Conservation (phyloP, 2,888 invertebrate species). For the Acleris emargana region DNA sequence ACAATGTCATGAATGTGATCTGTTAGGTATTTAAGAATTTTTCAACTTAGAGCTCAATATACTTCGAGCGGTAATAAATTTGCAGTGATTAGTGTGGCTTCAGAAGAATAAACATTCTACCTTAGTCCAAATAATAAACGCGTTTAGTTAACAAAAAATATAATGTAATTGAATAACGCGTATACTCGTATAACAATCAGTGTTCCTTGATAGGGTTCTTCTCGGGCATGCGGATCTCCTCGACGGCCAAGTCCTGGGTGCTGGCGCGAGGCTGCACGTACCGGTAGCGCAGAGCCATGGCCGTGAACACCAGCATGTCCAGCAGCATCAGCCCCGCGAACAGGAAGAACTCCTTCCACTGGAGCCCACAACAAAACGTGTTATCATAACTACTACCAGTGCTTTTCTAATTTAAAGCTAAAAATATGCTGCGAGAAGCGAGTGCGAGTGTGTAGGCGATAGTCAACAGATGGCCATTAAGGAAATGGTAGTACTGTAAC, state of each 20-base stretch:
- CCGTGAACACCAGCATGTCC: conserved; percentile 92
- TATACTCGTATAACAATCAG: conserved; percentile 17
- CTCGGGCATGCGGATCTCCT: conserved; percentile 65
- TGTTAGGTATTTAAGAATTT: too few relatives aligned
- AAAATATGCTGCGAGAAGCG: too few relatives aligned
- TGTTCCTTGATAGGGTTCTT: conserved; percentile 46
- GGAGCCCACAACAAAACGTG: conserved; percentile 48
- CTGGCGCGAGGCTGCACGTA: conserved; percentile 82
- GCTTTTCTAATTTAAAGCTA: too few relatives aligned
- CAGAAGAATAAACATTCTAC: too few relatives aligned
- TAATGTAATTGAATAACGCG: background rate
- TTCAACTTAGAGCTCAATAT: too few relatives aligned
- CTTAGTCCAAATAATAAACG: background rate
- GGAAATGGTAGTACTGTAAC: too few relatives aligned
- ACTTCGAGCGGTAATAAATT: too few relatives aligned
- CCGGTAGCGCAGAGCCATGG: conserved; percentile 91
- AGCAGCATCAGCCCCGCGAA: conserved; percentile 93
- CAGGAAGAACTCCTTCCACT: conserved; percentile 94
- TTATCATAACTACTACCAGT: too few relatives aligned
- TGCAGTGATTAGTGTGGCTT: too few relatives aligned
- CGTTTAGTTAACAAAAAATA: conserved; percentile 23
- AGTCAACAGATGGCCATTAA: too few relatives aligned
- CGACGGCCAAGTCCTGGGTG: conserved; percentile 57
- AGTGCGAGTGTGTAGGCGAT: too few relatives aligned
- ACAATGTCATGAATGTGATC: too few relatives aligned